A percentile compares a stretch with the other conserved stretches of the same genome.
Conservation (phyloP, 2,113 vertebrate genomes). For the Ptilorrhoa leucosticta region DNA sequence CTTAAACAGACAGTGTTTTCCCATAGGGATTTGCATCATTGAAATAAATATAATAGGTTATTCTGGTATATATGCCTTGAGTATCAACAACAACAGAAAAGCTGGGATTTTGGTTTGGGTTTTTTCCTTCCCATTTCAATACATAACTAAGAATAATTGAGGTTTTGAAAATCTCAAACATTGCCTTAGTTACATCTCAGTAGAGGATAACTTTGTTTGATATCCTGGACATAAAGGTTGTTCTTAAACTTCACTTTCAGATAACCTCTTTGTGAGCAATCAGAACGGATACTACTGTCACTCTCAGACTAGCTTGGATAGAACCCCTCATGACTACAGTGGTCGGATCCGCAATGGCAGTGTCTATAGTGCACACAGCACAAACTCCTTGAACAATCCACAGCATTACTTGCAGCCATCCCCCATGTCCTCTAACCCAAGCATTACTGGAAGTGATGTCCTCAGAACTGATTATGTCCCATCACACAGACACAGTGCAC, state of each 20-base stretch:
- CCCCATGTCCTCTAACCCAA: conserved; percentile 96
- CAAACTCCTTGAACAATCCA: conserved; percentile 91
- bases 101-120: not conserved
- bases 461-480: conserved; percentile 88
- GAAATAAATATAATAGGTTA: not conserved
- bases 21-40: not conserved
- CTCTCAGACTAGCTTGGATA: conserved; percentile 95
- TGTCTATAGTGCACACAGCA: conserved; percentile 96
- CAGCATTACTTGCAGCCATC: conserved; percentile 93
- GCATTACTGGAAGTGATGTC: conserved; percentile 91
- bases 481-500: conserved; percentile 89
- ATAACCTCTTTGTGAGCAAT: conserved; percentile 93
- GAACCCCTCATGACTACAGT: conserved; percentile 83
- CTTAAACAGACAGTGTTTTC: not conserved
- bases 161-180: not conserved
- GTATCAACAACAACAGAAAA: not conserved
- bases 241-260: conserved; percentile 69
- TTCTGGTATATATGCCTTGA: not conserved
- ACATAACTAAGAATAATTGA: not conserved
- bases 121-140: not conserved
- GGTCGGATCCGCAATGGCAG: conserved; percentile 93
- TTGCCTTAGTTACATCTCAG: not conserved
- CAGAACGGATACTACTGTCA: conserved; percentile 96
- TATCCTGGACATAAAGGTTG: not conserved
- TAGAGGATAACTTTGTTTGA: not conserved